Conservation (phyloP, 1,140 invertebrate genomes). For the Armadillidium nasatum region DNA sequence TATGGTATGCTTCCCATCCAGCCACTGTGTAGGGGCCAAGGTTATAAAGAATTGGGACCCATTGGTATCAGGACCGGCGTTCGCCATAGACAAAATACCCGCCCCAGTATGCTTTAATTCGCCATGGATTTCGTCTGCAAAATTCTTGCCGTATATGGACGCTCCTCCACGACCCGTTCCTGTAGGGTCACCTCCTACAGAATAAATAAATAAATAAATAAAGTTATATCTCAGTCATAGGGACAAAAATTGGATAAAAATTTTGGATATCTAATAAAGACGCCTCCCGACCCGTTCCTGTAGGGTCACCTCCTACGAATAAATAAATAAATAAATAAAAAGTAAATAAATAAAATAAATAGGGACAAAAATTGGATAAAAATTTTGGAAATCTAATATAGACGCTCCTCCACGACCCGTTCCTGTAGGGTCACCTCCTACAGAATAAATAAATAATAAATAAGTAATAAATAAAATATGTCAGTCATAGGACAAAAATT, state of each 20-base stretch:
- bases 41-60: conserved; percentile 99
- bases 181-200: conserved; percentile 71
- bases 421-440: background rate
- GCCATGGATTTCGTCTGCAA: conserved; percentile 91
- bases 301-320: background rate
- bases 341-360: too few species aligned
- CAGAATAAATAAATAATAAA: background rate
- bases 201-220: background rate
- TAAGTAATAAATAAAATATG: too few species aligned
- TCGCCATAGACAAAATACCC: conserved; percentile 78
- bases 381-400: conserved; percentile 14
- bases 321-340: too few species aligned
- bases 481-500: too few species aligned
- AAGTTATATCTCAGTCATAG: too few species aligned
- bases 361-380: background rate
- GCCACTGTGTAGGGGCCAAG: conserved; percentile 91
- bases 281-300: background rate
- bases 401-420: too few species aligned
- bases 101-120: conserved; percentile 92
- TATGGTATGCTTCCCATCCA: conserved; percentile 84
- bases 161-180: conserved; percentile 90
- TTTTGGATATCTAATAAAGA: conserved; percentile 20
- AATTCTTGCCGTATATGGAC: conserved; percentile 92
- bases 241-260: background rate
- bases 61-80: conserved; percentile 93